These are phyloP conservation scores for Phorcus lineatus DNA, from an alignment of 2,888 invertebrate genomes.

Conservation along the genomic window DNA sequence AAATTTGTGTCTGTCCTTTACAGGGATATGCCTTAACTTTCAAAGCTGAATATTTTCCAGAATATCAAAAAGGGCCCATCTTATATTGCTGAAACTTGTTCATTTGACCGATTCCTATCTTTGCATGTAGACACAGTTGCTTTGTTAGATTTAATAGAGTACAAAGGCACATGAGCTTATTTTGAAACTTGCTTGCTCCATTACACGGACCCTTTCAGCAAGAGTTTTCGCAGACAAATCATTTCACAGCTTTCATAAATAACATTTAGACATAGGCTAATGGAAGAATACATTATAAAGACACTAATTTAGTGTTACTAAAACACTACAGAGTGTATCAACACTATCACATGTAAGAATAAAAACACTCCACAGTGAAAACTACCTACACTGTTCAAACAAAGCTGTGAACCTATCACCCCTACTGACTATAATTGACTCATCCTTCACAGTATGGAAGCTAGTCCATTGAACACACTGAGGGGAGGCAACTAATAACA, in stretches of 20 bases:
- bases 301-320: background rate
- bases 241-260: conserved; percentile 14
- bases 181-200: no score
- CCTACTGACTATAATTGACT: conserved; percentile 13
- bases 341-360: conserved; percentile 19
- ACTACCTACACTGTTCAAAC: background rate
- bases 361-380: conserved; percentile 23
- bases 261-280: conserved; percentile 8
- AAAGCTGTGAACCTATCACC: conserved; percentile 6
- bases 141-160: no score
- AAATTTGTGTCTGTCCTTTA: no score
- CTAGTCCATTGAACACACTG: conserved; percentile 7
- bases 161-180: no score
- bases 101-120: no score
- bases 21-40: no score
- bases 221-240: background rate
- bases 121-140: no score
- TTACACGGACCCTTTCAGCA: background rate
- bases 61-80: no score
- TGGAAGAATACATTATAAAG: background rate
- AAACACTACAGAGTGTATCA: conserved; percentile 12
- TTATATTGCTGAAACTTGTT: no score
- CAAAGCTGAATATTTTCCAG: no score
- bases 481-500: background rate
- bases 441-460: conserved; percentile 9